phyloP scores from a whole-genome alignment of 2,797 vertebrate genomes.

The Lemur catta region DNA sequence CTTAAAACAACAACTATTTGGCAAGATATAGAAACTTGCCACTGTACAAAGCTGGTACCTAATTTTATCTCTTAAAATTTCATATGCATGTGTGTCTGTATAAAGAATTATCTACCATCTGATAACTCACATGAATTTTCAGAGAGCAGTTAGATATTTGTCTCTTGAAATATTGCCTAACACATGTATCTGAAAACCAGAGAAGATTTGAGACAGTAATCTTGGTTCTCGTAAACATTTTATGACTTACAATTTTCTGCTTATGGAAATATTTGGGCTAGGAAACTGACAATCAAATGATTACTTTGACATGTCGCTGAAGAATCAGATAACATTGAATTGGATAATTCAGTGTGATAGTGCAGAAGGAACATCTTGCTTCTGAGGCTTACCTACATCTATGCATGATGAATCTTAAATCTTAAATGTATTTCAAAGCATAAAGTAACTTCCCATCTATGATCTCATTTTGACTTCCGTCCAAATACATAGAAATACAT shows the following conservation, averaged over 20 bases:
- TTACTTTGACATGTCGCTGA: conserved; percentile 13
- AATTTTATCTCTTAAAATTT: conserved; percentile 5
- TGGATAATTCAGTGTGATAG: neutral
- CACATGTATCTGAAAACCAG: conserved; percentile 14
- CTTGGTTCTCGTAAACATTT: conserved; percentile 54
- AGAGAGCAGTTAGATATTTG: neutral
- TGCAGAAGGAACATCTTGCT: conserved; percentile 16
- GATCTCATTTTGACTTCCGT: conserved; percentile 62
- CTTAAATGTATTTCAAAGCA: conserved; percentile 5
- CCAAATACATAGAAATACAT: conserved; percentile 29
- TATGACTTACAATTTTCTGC: conserved; percentile 52
- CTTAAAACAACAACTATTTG: conserved; percentile 6
- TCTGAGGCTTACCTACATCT: conserved; percentile 23
- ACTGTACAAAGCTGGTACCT: neutral
- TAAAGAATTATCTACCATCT: neutral
- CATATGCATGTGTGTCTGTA: neutral
- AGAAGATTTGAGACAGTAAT: conserved; percentile 35
- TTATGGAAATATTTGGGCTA: conserved; percentile 50
- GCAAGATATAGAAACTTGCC: neutral
- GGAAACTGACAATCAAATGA: neutral
- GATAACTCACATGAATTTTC: conserved; percentile 12
- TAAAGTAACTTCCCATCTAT: conserved; percentile 32
- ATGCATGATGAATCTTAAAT: conserved; percentile 37
- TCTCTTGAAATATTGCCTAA: conserved; percentile 53
- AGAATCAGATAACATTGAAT: neutral